Evolutionary conservation across 2,797 vertebrate species (phyloP), one percentile per base, ranked within the genome.

Genomic region (Chloroceryle inda): DNA sequence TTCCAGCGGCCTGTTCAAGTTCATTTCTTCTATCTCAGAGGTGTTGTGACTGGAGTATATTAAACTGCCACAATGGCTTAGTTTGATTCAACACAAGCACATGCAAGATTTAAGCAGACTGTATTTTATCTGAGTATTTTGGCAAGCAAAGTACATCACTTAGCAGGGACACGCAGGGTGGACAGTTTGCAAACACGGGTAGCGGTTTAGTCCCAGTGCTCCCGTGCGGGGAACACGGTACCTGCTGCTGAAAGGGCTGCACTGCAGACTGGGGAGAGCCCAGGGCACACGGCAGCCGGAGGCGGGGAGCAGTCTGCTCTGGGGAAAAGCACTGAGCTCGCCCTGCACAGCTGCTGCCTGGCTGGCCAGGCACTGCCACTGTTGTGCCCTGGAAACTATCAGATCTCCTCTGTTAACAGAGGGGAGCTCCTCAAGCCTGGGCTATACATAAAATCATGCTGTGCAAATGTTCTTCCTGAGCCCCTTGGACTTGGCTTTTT

Each of bases 61-160:
- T 92, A 90, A 95, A 68, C 69, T 97, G 96, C 83, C 95, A 96
- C 47, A 2, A 24, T 0, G 62, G 82, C 72, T 96, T 93, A 92
- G 88, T 83, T 53, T 59, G 90, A 93, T 69, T 68, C 85, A 10
- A 19, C 20, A 61, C 24, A 27, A 89, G 85, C 85, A 5, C 90
- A 80, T 67, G 33, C 72, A 94, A 92, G 93, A 97, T 97, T 97
- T 53, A 97, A 94, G 80, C 75, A 35, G 96, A 3, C 49, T 17
- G 64, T 53, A 11, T 84, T 85, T 77, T 44, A 79, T 17, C 49
- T 17, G 1, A 63, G 86, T 11, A 23, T 88, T 89, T 76, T 13
- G 74, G 94, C 76, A 64, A 81, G 92, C 42, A 17, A 27, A 62
- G 68, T 49, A 2, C 94, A 44, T 88, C 97, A 44, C 96, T 94